Evolutionary conservation across 2,797 vertebrate genomes (phyloP).

Genomic region (Denticeps clupeoides): DNA sequence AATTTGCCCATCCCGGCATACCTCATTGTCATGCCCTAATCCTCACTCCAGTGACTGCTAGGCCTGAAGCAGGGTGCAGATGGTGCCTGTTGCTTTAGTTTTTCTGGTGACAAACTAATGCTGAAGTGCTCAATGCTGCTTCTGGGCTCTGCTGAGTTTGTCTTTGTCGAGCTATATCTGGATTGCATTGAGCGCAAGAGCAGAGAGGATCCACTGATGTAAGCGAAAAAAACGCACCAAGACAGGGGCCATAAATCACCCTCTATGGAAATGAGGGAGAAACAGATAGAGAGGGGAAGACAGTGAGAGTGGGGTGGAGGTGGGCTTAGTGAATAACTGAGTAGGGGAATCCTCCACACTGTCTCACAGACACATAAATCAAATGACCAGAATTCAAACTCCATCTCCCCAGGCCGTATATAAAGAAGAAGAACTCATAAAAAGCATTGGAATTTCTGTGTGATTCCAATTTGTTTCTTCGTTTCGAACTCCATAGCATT

Average conservation of each 20-base stretch:
- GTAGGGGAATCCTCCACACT: too few relatives aligned
- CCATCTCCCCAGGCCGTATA: constrained; percentile 40
- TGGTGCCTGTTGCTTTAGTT: too few relatives aligned
- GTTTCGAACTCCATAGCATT: constrained; percentile 50
- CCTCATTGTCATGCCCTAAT: too few relatives aligned
- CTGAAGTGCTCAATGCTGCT: neutral
- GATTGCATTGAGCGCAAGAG: constrained; percentile 9
- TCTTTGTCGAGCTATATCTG: constrained; percentile 8
- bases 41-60: too few relatives aligned
- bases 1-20: too few relatives aligned
- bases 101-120: too few relatives aligned
- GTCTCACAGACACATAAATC: constrained; percentile 50
- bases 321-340: too few relatives aligned
- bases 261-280: constrained; percentile 24
- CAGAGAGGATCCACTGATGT: neutral
- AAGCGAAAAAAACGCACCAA: constrained; percentile 37
- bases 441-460: constrained; percentile 28
- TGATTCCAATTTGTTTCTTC: constrained; percentile 42
- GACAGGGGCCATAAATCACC: constrained; percentile 41
- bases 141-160: constrained; percentile 16
- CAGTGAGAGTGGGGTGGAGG: neutral
- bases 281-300: constrained; percentile 5
- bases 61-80: too few relatives aligned
- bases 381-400: constrained; percentile 16
- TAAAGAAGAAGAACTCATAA: constrained; percentile 21